phyloP scores from a whole-genome alignment of 2,888 invertebrate species.

The Xestia sexstrigata region DNA sequence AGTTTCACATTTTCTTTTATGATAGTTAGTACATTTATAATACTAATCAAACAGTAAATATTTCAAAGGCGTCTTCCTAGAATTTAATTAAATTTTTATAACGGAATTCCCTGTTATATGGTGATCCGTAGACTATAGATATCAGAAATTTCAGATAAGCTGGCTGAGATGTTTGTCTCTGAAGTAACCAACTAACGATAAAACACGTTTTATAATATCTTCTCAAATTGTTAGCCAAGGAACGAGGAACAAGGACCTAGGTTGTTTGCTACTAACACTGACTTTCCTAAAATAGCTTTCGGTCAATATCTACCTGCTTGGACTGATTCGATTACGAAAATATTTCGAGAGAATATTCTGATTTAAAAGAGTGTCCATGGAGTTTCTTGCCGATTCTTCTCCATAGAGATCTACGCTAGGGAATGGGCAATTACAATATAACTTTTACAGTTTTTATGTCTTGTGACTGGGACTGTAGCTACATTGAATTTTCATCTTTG shows the following conservation, averaged over 20 bases:
- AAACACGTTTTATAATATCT: constrained; percentile 3
- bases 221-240: constrained; percentile 20
- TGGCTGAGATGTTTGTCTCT: neutral
- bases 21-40: neutral
- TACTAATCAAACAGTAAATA: neutral
- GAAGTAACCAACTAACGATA: constrained; percentile 4
- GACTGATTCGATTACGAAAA: neutral
- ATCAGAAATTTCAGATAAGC: neutral
- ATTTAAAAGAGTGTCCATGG: too few relatives aligned
- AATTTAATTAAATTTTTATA: too few relatives aligned
- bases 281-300: neutral
- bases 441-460: too few relatives aligned
- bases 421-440: too few relatives aligned
- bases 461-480: too few relatives aligned
- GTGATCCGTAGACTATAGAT: neutral
- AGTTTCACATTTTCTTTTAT: neutral
- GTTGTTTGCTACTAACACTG: neutral
- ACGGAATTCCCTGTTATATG: neutral
- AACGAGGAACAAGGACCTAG: neutral
- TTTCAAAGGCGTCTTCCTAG: neutral
- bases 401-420: too few relatives aligned
- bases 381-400: too few relatives aligned
- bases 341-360: too few relatives aligned
- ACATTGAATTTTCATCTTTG: too few relatives aligned
- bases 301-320: constrained; percentile 6